phyloP scores from a whole-genome alignment of 2,113 vertebrate genomes.

The Athene cunicularia region DNA sequence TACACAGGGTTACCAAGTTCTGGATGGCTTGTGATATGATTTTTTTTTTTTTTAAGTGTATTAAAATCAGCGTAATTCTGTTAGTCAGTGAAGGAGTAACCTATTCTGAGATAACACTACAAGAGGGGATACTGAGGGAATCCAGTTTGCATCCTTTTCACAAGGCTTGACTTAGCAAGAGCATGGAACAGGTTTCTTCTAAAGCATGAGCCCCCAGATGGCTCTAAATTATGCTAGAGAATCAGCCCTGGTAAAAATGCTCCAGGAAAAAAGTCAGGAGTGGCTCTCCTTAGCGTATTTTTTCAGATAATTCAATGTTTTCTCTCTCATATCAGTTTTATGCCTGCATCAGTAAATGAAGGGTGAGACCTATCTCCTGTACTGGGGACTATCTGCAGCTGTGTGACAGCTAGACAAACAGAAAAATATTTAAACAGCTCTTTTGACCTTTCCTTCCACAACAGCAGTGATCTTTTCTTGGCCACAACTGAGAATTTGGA shows the following conservation, averaged over 20 bases:
- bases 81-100: not conserved
- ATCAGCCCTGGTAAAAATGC: not conserved
- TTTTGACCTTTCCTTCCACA: not conserved
- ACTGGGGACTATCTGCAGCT: not conserved
- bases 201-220: accelerated
- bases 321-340: not conserved
- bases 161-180: not conserved
- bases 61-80: not conserved
- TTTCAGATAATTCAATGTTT: not conserved
- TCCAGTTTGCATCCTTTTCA: not conserved
- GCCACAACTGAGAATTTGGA: not conserved
- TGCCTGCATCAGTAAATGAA: not conserved
- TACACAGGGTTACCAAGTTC: not conserved
- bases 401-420: not conserved
- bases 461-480: not conserved
- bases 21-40: not conserved
- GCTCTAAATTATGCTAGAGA: not conserved
- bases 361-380: not conserved
- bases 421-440: not conserved
- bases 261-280: not conserved
- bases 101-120: not conserved
- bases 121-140: not conserved
- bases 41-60: accelerated
- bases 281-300: not conserved
- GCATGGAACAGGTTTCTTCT: not conserved